Evolutionary conservation across 2,113 vertebrate species (phyloP), one percentile per base, ranked within the genome.

Genomic region (Parus major): DNA sequence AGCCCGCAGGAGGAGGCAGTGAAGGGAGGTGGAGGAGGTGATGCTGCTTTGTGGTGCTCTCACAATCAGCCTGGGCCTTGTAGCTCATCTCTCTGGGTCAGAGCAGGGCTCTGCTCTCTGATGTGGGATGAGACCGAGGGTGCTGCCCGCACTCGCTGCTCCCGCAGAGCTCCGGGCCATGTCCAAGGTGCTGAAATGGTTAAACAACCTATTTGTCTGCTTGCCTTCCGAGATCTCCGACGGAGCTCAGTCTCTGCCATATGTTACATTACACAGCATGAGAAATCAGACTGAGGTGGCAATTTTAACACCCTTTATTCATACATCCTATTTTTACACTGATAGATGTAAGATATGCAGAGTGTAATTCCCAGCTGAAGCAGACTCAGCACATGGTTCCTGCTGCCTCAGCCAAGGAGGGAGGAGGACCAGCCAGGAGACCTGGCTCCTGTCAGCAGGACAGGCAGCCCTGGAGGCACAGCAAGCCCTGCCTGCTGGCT

Each of bases 231-330:
- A 68, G 63, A 14, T 95, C 90, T 80, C 85, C 44, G 15, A 79
- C 12, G 63, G 90, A 95, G 86, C 57, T 95, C 90, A 94, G 93
- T 57, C 85, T 29, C 72, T 88, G 86, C 96, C 96, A 96, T 97
- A 97, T 97, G 96, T 84, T 96, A 65, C 47, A 94, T 95, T 93
- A 88, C 88, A 93, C 80, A 96, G 93, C 90, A 96, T 94, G 90
- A 94, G 92, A 94, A 96, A 97, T 91, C 95, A 95, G 90, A 93
- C 80, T 79, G 92, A 97, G 95, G 95, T 96, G 95, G 92, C 95
- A 96, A 88, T 94, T 97, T 96, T 97, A 97, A 96, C 96, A 97
- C 96, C 82, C 96, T 96, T 84, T 94, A 96, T 97, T 96, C 96
- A 95, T 96, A 86, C 80, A 86, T 93, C 93, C 96, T 97, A 96